phyloP scores from a whole-genome alignment of 2,113 vertebrate genomes.

The Baryphthengus martii region DNA sequence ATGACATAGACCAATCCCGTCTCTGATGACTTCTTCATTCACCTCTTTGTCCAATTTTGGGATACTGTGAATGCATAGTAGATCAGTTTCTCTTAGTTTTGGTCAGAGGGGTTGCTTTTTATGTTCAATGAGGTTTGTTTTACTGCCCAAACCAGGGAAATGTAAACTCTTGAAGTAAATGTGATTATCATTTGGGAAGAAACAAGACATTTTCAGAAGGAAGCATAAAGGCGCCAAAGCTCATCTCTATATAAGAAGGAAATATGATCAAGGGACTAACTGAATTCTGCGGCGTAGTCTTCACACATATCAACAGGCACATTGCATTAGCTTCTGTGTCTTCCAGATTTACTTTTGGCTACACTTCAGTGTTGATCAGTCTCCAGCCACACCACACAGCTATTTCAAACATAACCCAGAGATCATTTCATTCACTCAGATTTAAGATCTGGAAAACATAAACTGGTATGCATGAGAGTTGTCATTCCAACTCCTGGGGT shows the following conservation, averaged over 20 bases:
- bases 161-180: not conserved
- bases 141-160: not conserved
- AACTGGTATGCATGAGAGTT: not conserved
- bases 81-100: not conserved
- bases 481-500: not conserved
- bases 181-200: not conserved
- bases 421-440: not conserved
- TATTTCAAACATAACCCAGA: not conserved
- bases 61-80: not conserved
- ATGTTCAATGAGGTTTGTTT: not conserved
- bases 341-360: not conserved
- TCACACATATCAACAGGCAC: not conserved
- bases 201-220: not conserved
- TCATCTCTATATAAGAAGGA: not conserved
- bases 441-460: not conserved
- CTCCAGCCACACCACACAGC: not conserved
- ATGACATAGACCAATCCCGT: not conserved
- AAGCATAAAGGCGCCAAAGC: not conserved
- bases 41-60: not conserved
- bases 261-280: not conserved
- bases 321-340: not conserved
- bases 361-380: not conserved
- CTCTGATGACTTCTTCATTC: not conserved
- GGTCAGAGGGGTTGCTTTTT: not conserved
- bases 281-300: not conserved